phyloP scores from a whole-genome alignment of 2,888 invertebrate species.

The Lampropteryx suffumata region DNA sequence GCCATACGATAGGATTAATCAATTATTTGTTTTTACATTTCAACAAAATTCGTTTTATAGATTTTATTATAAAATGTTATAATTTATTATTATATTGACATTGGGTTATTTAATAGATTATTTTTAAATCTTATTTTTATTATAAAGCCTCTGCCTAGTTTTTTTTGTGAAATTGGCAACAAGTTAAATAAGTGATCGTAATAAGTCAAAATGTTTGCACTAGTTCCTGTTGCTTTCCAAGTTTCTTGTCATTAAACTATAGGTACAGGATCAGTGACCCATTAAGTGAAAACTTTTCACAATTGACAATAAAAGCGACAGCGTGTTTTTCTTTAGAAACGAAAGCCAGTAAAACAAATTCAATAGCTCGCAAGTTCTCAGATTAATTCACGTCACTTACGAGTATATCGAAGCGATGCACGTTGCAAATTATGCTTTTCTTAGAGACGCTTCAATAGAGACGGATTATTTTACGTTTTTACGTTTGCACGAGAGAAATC shows the following conservation, averaged over 20 bases:
- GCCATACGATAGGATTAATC: no score
- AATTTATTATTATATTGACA: no score
- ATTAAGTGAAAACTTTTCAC: constrained; percentile 53
- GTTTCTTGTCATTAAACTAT: background rate
- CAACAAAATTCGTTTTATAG: no score
- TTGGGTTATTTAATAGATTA: no score
- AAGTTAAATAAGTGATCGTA: no score
- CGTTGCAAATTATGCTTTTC: constrained; percentile 58
- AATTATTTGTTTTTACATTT: no score
- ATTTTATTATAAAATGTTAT: no score
- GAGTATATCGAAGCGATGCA: constrained; percentile 44
- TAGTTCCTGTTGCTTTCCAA: no score
- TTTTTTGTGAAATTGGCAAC: no score
- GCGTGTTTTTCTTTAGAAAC: constrained; percentile 58
- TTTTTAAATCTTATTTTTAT: no score
- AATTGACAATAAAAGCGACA: constrained; percentile 57
- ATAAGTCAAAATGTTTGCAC: no score
- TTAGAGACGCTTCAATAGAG: constrained; percentile 66
- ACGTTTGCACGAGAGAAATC: constrained; percentile 52
- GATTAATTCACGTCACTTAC: constrained; percentile 52
- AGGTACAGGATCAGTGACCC: constrained; percentile 43
- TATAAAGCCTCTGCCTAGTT: no score
- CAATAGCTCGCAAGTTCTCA: constrained; percentile 57
- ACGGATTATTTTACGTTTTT: constrained; percentile 66
- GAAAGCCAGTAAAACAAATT: constrained; percentile 65